Conservation (phyloP, 2,113 vertebrate species). For the Tor tambroides region DNA sequence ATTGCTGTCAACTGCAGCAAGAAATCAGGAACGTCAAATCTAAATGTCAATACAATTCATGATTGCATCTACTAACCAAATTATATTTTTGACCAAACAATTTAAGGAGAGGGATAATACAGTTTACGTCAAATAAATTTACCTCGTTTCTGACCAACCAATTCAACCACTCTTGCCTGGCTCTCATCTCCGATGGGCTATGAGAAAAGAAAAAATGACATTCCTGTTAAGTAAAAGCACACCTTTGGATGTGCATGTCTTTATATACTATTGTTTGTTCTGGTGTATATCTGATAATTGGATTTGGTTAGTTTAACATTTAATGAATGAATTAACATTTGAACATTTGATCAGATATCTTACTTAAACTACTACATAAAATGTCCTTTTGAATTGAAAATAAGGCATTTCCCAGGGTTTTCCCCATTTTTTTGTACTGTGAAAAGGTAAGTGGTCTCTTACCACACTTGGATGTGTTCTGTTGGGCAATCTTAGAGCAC, state of each 20-base stretch:
- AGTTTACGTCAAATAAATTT: slow-evolving; percentile 35
- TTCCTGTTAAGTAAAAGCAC: too few species aligned
- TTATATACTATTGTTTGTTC: background rate
- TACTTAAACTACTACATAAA: background rate
- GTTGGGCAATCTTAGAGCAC: slow-evolving; percentile 86
- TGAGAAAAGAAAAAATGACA: background rate
- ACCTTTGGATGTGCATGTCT: background rate
- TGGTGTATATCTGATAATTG: background rate
- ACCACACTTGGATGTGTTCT: slow-evolving; percentile 86
- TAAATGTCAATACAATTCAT: background rate
- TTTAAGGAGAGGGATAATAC: background rate
- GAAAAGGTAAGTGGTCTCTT: slow-evolving; percentile 50
- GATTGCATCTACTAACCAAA: background rate
- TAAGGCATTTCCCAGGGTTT: background rate
- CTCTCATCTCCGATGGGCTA: slow-evolving; percentile 89
- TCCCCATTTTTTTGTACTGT: background rate
- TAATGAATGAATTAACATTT: background rate
- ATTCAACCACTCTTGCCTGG: slow-evolving; percentile 81
- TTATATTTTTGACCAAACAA: background rate
- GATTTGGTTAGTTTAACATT: slow-evolving; percentile 9
- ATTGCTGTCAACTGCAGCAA: background rate
- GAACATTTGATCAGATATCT: background rate
- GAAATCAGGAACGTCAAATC: background rate
- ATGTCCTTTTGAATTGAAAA: background rate
- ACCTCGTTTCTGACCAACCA: slow-evolving; percentile 87